A percentile compares a stretch with the other conserved stretches of the same genome.
Evolutionary conservation across 2,888 invertebrate genomes (phyloP).

Genomic region (Girardia tigrina): DNA sequence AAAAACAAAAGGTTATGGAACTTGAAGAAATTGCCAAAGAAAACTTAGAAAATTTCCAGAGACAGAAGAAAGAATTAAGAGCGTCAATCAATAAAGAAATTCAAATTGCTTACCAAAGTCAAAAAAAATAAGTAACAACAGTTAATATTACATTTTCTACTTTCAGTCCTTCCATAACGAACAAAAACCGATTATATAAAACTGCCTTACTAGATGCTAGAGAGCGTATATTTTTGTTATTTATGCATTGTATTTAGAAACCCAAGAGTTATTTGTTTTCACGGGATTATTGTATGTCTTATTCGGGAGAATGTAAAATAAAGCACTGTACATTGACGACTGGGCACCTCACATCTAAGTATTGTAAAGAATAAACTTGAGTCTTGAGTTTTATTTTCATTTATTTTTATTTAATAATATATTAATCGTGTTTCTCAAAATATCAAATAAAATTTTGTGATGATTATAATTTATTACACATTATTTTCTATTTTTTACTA

Average conservation of each 20-base stretch:
- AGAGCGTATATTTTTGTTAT: constrained; percentile 19
- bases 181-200: neutral
- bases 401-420: neutral
- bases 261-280: neutral
- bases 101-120: neutral
- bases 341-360: no score
- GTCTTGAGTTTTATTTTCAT: neutral
- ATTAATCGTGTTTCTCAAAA: neutral
- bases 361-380: neutral
- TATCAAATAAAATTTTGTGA: neutral
- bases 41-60: neutral
- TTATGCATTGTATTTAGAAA: neutral
- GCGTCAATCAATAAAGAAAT: neutral
- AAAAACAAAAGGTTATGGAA: neutral
- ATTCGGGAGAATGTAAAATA: constrained; percentile 2
- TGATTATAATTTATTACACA: no score
- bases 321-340: neutral
- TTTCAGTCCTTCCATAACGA: neutral
- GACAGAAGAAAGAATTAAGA: neutral
- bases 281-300: neutral
- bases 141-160: neutral
- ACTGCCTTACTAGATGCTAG: constrained; percentile 23
- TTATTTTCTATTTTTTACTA: no score
- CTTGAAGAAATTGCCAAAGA: neutral
- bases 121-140: neutral